phyloP scores from a whole-genome alignment of 2,113 vertebrate genomes.

The Anguilla rostrata region DNA sequence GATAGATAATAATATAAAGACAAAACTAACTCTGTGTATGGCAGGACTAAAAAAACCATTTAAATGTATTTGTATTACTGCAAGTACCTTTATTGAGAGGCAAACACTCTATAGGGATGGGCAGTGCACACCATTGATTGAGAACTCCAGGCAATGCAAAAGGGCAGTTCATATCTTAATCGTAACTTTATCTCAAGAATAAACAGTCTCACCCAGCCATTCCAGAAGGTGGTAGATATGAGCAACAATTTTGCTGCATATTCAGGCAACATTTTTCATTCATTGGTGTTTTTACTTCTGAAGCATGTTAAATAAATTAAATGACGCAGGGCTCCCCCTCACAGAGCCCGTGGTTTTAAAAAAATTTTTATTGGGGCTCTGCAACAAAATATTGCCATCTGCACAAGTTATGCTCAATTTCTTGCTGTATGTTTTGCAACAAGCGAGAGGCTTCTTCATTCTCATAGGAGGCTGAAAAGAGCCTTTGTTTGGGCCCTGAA shows the following conservation, averaged over 20 bases:
- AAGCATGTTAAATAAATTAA: constrained; percentile 28
- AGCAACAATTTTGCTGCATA: not conserved
- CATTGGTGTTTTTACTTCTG: constrained; percentile 18
- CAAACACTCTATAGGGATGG: not conserved
- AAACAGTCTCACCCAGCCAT: not conserved
- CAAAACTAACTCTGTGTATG: not conserved
- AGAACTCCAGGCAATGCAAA: not conserved
- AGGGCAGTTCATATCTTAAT: not conserved
- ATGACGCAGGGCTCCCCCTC: constrained; percentile 60
- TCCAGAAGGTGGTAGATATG: not conserved
- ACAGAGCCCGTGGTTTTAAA: constrained; percentile 51
- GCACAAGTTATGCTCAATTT: constrained; percentile 62
- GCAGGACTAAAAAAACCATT: not conserved
- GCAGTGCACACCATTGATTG: not conserved
- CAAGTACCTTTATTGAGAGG: no score
- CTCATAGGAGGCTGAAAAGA: constrained; percentile 82
- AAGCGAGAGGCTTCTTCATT: constrained; percentile 74
- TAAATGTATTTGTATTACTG: not conserved
- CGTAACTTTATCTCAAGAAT: not conserved
- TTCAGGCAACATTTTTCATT: constrained; percentile 6
- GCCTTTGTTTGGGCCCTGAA: constrained; percentile 82
- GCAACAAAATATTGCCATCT: constrained; percentile 78
- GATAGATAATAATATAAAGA: not conserved
- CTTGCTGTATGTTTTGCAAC: constrained; percentile 68
- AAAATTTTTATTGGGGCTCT: constrained; percentile 53